These are phyloP conservation scores for Camponotus pennsylvanicus DNA, from an alignment of 1,140 invertebrate genomes.

Conservation along the genomic window DNA sequence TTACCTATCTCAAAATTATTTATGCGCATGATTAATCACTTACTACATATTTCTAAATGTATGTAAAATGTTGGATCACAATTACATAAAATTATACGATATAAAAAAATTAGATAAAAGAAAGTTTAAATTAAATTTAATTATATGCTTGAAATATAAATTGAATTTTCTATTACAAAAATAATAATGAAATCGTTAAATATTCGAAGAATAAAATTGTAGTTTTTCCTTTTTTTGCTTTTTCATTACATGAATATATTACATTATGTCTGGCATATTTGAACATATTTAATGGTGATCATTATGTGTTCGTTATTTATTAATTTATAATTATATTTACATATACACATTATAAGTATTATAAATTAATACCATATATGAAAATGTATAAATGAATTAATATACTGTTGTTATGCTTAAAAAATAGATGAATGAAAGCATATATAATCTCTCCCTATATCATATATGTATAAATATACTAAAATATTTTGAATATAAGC, in stretches of 20 bases:
- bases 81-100: neutral
- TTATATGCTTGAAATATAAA: neutral
- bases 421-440: conserved; percentile 24
- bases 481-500: conserved; percentile 19
- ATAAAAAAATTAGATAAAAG: neutral
- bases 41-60: conserved; percentile 13
- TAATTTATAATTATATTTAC: conserved; percentile 28
- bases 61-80: neutral
- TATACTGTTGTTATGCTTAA: conserved; percentile 23
- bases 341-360: conserved; percentile 5
- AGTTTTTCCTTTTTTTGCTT: neutral
- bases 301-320: conserved; percentile 32
- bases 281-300: neutral
- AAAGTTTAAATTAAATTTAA: neutral
- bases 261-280: neutral
- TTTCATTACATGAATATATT: conserved; percentile 13
- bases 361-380: conserved; percentile 40
- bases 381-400: conserved; percentile 29
- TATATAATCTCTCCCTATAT: neutral
- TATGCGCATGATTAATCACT: conserved; percentile 46
- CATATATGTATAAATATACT: neutral
- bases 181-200: neutral
- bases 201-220: neutral
- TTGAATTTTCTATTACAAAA: neutral
- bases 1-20: conserved; percentile 47